Evolutionary conservation across 2,797 vertebrate species (phyloP), one percentile per base, ranked within the genome.

Genomic region (Enoplosus armatus): DNA sequence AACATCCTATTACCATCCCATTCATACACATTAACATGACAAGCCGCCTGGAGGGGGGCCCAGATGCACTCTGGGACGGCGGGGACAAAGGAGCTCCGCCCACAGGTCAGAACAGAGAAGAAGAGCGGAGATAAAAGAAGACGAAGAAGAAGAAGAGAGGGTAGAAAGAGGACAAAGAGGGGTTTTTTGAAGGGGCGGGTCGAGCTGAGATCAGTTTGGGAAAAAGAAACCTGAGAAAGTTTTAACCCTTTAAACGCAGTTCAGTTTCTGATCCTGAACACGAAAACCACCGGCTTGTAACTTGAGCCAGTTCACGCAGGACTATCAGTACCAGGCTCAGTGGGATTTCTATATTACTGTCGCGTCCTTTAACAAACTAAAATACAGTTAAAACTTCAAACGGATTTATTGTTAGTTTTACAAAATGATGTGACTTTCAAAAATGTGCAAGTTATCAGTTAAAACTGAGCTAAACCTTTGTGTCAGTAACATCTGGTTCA

Each of bases 1-100:
- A 92, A 92, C 92, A 92, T 94, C 84, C 90, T 87, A 92, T 94
- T 93, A 94, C 85, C 89, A 86, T 89, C 76, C 86, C 88, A 89
- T 93, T 92, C 89, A 91, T 70, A 71, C 75, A 85, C 87, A 92
- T 93, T 92, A 92, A 89, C 91, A 94, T 92, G 92, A 92, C 89
- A 94, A 93, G 90, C 72, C 75, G 71, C 74, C 87, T 75, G 66
- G 66, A 83, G 83, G 74, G 77, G 86, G 77, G 76, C 88, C 77
- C 74, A 68, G 80, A 64, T 85, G 84, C 82, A 85, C 68, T 78
- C 59, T 85, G 82, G 85, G 78, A 82, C 31, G 22, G 66, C 12
- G 6, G n/a, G 60, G 84, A 93, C 83, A 93, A 92, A 87, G 66
- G 60, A 62, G 60, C 82, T 87, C 85, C 74, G 77, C 82, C 87